Conservation (phyloP, 2,113 vertebrate species). For the Stictonetta naevosa region DNA sequence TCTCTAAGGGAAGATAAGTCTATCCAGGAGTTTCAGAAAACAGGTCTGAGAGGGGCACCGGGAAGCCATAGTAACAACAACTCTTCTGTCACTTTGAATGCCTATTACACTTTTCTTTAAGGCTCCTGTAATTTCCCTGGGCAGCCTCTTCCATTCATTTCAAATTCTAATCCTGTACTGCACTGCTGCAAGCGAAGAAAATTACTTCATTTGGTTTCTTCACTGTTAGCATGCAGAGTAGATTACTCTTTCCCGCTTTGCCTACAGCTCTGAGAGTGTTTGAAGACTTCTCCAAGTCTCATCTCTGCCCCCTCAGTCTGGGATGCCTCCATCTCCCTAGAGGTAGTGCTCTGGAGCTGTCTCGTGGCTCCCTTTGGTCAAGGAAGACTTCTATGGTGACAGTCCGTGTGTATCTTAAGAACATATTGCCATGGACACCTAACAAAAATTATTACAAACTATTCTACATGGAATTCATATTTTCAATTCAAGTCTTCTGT, state of each 20-base stretch:
- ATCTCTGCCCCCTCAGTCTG: background rate
- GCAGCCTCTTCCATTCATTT: background rate
- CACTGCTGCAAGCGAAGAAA: background rate
- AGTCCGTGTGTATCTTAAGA: background rate
- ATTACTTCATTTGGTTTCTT: background rate
- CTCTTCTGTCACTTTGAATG: background rate
- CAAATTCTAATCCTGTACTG: background rate
- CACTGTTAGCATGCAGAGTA: background rate
- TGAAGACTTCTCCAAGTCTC: background rate
- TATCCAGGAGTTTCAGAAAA: background rate
- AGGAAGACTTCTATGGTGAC: background rate
- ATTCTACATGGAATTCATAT: background rate
- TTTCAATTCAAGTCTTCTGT: background rate
- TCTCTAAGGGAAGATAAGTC: background rate
- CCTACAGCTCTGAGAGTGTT: background rate
- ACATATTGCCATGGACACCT: background rate
- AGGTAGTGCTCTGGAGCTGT: accelerated
- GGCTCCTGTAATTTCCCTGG: background rate
- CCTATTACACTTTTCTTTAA: background rate
- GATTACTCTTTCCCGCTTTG: background rate
- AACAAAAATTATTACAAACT: background rate
- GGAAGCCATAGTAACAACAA: background rate
- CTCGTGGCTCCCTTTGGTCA: background rate
- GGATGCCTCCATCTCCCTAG: background rate
- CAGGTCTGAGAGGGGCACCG: background rate